Conservation (phyloP, 2,888 invertebrate species). For the Ditylenchus weischeri region DNA sequence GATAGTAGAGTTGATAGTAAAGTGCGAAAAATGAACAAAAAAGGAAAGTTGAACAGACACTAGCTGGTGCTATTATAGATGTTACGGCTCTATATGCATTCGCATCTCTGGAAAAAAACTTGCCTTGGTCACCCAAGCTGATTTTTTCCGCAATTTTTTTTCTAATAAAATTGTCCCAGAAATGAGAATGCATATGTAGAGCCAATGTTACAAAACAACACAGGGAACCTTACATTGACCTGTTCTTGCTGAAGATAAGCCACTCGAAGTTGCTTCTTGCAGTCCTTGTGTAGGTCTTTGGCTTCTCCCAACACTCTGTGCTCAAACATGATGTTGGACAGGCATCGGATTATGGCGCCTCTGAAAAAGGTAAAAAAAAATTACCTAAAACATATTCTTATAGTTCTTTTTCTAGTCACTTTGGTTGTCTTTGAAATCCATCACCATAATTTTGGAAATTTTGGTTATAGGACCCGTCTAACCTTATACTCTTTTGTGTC, state of each 20-base stretch:
- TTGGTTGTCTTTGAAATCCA: not conserved
- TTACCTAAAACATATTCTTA: not conserved
- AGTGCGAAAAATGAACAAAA: conserved; percentile 1
- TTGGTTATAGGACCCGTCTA: too few species aligned
- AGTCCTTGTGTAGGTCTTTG: conserved; percentile 79
- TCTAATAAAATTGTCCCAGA: too few species aligned
- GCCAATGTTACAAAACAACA: conserved; percentile 12
- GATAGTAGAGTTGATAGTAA: not conserved
- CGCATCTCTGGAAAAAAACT: too few species aligned
- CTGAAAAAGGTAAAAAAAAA: conserved; percentile 31
- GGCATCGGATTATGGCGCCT: conserved; percentile 72
- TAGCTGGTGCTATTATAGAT: not conserved
- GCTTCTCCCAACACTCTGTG: conserved; percentile 62
- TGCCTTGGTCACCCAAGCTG: too few species aligned
- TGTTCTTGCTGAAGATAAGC: conserved; percentile 76
- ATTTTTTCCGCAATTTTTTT: too few species aligned
- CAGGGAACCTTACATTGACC: conserved; percentile 49
- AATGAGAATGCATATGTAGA: too few species aligned
- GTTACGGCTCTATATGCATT: too few species aligned
- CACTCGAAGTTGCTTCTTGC: conserved; percentile 82
- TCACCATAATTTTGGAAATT: too few species aligned
- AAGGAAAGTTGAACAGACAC: conserved; percentile 2
- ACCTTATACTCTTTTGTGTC: too few species aligned
- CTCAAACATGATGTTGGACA: conserved; percentile 84
- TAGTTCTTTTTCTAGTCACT: not conserved